Conservation (phyloP, 2,797 vertebrate species). For the Oryzias sinensis region DNA sequence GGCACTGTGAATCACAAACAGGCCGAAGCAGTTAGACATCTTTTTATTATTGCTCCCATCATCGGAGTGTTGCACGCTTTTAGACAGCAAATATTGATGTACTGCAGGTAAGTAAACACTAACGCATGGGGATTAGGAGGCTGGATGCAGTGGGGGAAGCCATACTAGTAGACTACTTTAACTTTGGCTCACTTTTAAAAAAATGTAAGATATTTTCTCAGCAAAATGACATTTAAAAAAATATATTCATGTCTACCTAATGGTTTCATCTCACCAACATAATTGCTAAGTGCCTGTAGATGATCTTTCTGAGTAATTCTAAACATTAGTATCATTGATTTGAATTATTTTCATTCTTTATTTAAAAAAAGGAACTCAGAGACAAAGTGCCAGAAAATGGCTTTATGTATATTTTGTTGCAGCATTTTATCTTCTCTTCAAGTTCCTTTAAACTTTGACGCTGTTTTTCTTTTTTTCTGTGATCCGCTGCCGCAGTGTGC, state of each 20-base stretch:
- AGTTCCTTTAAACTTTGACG: conserved; percentile 54
- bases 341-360: conserved; percentile 27
- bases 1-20: conserved; percentile 62
- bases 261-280: neutral
- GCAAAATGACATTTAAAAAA: too few species aligned
- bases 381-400: conserved; percentile 35
- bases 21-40: conserved; percentile 41
- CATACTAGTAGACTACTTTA: neutral
- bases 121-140: conserved; percentile 53
- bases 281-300: neutral
- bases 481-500: conserved; percentile 59
- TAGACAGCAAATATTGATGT: conserved; percentile 57
- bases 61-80: conserved; percentile 69
- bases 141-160: conserved; percentile 37
- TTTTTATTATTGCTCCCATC: conserved; percentile 71
- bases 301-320: conserved; percentile 30
- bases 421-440: conserved; percentile 38
- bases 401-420: conserved; percentile 45
- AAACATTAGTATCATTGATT: conserved; percentile 5
- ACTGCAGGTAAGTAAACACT: conserved; percentile 51
- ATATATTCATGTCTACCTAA: too few species aligned
- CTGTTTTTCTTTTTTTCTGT: conserved; percentile 24
- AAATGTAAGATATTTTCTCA: too few species aligned
- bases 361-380: conserved; percentile 12
- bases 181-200: too few species aligned